Percentiles rank a stretch among this genome's conserved stretches.
These are phyloP conservation scores for Dermolepida albohirtum DNA, from an alignment of 2,888 invertebrate genomes.

Conservation along the genomic window DNA sequence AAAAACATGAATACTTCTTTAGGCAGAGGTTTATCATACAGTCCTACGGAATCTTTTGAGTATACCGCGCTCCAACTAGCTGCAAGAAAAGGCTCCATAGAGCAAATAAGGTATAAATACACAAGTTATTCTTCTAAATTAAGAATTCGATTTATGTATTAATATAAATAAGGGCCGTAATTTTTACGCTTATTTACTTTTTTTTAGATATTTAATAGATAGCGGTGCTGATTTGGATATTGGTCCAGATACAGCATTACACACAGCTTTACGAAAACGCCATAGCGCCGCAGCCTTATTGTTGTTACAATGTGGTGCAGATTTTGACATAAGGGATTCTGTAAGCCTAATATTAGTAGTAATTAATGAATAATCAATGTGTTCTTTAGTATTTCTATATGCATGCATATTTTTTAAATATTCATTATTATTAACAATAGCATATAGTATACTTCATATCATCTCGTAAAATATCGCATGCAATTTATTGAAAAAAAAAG, in stretches of 20 bases:
- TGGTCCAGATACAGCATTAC: slow-evolving; percentile 69
- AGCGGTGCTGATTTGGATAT: slow-evolving; percentile 61
- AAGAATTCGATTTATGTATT: slow-evolving; percentile 1
- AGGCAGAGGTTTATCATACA: slow-evolving; percentile 56
- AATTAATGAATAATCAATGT: no score
- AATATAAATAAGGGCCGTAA: neutral
- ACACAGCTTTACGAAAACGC: slow-evolving; percentile 70
- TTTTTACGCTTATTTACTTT: slow-evolving; percentile 40
- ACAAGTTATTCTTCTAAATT: neutral
- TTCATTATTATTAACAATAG: no score
- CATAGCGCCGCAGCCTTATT: slow-evolving; percentile 70
- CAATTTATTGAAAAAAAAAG: no score
- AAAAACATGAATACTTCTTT: slow-evolving; percentile 42
- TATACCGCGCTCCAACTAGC: slow-evolving; percentile 61
- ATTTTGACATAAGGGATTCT: slow-evolving; percentile 68
- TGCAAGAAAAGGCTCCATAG: slow-evolving; percentile 57
- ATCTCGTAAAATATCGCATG: no score
- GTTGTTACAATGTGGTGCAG: slow-evolving; percentile 72
- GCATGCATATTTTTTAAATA: no score
- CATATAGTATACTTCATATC: no score
- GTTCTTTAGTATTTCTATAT: no score
- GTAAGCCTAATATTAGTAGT: slow-evolving; percentile 58
- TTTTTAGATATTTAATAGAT: slow-evolving; percentile 60
- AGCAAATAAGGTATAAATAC: slow-evolving; percentile 58
- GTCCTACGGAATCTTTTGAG: slow-evolving; percentile 57